Percentiles rank a stretch among this genome's conserved stretches.
Evolutionary conservation across 2,888 invertebrate genomes (phyloP).

Genomic region (Busseola fusca): DNA sequence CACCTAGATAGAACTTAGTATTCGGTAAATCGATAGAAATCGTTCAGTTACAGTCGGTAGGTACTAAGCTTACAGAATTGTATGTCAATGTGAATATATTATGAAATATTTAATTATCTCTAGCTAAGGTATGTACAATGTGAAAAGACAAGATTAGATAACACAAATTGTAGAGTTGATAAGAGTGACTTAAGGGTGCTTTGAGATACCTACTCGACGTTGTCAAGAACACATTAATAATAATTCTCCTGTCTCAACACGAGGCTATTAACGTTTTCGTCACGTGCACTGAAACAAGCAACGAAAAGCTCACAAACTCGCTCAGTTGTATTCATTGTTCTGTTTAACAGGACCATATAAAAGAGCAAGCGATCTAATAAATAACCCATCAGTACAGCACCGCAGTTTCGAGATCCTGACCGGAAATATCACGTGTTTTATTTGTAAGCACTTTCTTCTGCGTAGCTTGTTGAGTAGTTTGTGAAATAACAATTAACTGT

Average conservation of each 20-base stretch:
- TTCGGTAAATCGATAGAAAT: constrained; percentile 44
- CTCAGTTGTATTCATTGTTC: constrained; percentile 10
- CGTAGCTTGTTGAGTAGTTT: background rate
- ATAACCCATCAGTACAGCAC: background rate
- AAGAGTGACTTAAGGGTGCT: constrained; percentile 43
- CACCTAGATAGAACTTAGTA: constrained; percentile 24
- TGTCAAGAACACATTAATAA: constrained; percentile 20
- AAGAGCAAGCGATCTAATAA: constrained; percentile 4
- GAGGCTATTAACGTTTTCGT: background rate
- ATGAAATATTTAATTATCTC: constrained; percentile 51
- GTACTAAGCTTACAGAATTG: constrained; percentile 6
- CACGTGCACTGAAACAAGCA: background rate
- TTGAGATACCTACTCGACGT: constrained; percentile 15
- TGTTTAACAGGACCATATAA: constrained; percentile 8
- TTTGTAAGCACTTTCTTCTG: background rate
- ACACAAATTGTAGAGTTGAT: constrained; percentile 56
- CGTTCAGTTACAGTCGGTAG: constrained; percentile 18
- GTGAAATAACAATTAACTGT: constrained; percentile 14
- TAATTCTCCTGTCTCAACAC: constrained; percentile 5
- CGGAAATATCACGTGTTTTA: background rate
- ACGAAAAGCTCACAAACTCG: background rate
- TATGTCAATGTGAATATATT: constrained; percentile 27
- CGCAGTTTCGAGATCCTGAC: background rate
- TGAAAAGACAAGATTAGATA: constrained; percentile 67
- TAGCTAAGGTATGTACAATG: constrained; percentile 51